phyloP scores from a whole-genome alignment of 2,113 vertebrate species.

The Bettongia penicillata region DNA sequence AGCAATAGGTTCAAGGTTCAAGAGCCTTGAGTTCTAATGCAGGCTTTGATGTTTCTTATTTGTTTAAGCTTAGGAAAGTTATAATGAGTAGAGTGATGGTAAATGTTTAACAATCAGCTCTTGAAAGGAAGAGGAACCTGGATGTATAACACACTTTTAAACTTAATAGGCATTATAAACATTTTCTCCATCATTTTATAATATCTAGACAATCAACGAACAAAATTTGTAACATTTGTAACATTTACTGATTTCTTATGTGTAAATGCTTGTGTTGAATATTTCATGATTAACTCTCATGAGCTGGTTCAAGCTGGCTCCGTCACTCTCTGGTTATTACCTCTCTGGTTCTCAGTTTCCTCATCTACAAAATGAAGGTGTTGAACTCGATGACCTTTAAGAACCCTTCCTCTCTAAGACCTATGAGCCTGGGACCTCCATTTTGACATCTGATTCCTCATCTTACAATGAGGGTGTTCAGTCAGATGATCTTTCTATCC shows the following conservation, averaged over 20 bases:
- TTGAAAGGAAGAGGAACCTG: background rate
- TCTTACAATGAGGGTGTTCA: background rate
- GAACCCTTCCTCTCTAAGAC: background rate
- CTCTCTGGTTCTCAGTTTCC: background rate
- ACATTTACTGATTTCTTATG: background rate
- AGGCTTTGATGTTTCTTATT: background rate
- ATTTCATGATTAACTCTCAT: background rate
- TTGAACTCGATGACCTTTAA: background rate
- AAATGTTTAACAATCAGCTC: background rate
- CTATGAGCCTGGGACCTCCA: background rate
- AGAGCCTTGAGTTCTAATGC: background rate
- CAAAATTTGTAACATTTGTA: conserved; percentile 1
- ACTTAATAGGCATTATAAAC: background rate
- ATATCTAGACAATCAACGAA: background rate
- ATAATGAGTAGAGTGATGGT: background rate
- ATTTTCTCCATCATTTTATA: background rate
- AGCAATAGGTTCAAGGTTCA: background rate
- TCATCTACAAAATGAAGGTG: background rate
- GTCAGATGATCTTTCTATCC: background rate
- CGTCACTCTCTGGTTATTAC: background rate
- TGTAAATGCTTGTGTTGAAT: background rate
- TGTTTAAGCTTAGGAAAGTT: background rate
- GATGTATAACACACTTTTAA: background rate
- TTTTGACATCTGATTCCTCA: background rate
- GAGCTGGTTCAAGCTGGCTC: background rate